phyloP scores from a whole-genome alignment of 2,113 vertebrate species.

The Chlamydotis undulata region DNA sequence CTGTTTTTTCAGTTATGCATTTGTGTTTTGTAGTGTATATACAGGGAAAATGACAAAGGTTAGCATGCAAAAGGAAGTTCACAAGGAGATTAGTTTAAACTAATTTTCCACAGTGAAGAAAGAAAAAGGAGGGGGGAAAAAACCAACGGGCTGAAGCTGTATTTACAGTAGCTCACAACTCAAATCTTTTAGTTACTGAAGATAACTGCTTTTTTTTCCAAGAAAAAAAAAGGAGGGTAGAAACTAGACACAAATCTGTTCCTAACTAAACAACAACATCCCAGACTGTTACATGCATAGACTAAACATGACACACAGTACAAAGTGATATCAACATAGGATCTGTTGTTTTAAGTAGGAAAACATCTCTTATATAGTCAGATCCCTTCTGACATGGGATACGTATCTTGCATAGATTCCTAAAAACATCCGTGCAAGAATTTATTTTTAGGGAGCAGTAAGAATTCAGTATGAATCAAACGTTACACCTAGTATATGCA shows the following conservation, averaged over 20 bases:
- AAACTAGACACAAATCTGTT: background rate
- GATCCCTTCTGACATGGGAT: background rate
- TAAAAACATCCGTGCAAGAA: background rate
- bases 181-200: background rate
- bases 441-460: background rate
- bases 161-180: background rate
- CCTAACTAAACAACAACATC: background rate
- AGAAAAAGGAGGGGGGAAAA: background rate
- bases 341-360: background rate
- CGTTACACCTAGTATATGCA: background rate
- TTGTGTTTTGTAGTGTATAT: background rate
- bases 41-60: background rate
- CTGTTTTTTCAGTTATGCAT: background rate
- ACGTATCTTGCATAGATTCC: background rate
- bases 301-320: background rate
- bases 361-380: background rate
- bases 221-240: background rate
- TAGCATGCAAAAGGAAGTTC: background rate
- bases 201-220: background rate
- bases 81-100: background rate
- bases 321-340: background rate
- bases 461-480: background rate
- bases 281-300: background rate
- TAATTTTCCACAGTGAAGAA: background rate
- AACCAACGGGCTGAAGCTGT: background rate